Base-by-base conservation (phyloP, 2,888 invertebrate species). In the Sclerodermus sp. region DNA sequence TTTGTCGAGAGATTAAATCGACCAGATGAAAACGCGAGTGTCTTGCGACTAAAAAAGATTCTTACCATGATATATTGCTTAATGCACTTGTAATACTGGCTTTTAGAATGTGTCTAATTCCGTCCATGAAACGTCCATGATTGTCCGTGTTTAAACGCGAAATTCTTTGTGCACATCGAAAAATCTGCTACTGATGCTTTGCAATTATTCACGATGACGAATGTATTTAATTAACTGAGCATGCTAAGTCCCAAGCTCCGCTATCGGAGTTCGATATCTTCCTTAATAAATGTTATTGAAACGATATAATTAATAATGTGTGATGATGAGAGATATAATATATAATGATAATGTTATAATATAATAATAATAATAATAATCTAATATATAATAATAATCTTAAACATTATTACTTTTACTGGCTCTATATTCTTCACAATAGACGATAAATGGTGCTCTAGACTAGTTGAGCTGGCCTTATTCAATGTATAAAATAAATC, bases 201-300 rank as follows among this genome's bases (percentile, higher is more conserved):
- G 12, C 13, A 34, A 34, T 46, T 50, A 47, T 57, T 52, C 40
- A 71, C 68, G 64, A 76, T 74, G 71, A 74, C 74, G 76, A 72
- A 72, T 68, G 59, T 64, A 68, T 69, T 71, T 67, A 71, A 71
- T 72, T 70, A 74, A 77, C 77, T 77, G 77, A 77, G 77, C 77
- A 76, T 77, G 77, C 77, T 77, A 77, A 77, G 77, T 77, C 77
- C 77, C 77, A 77, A 77, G 77, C 76, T 77, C 77, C 77, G 68
- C 70, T 53, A 66, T 60, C 71, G 76, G 76, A 76, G 76, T 73
- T 68, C 62, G 62, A 65, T 70, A 66, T 69, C 56, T 45, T 55
- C 57, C 61, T 60, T 58, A 56, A 46, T 55, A 55, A 59, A 55
- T 64, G 60, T 63, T 48, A 31, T 40, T 48, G 50, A 56, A 51